phyloP scores from a whole-genome alignment of 2,113 vertebrate genomes.

The Gopherus evgoodei region DNA sequence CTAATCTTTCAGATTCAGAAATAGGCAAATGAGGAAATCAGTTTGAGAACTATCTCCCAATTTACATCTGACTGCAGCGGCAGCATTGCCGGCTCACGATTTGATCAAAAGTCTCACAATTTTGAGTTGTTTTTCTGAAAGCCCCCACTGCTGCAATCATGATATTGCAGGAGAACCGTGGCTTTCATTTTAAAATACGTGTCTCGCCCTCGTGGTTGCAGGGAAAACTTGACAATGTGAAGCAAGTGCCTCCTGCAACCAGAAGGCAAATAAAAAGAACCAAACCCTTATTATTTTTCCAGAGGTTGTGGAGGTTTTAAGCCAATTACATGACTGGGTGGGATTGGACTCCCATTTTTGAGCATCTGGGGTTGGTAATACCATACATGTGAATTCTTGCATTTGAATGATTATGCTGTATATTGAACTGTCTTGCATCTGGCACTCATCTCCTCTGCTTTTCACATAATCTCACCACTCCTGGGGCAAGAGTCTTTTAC shows the following conservation, averaged over 20 bases:
- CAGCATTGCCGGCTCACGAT: background rate
- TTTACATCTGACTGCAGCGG: background rate
- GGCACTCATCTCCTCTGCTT: background rate
- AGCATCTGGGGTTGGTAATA: background rate
- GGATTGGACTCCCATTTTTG: background rate
- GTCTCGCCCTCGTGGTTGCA: fast-evolving
- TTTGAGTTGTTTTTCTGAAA: background rate
- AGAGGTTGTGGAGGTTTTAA: background rate
- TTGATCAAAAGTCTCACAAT: background rate
- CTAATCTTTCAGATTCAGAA: background rate
- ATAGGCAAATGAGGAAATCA: background rate
- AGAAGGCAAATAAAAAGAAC: background rate
- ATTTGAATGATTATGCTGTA: background rate
- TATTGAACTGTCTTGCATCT: background rate
- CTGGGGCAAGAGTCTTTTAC: background rate
- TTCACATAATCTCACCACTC: background rate
- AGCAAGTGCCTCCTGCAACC: background rate
- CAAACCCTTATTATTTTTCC: background rate
- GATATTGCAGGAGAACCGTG: background rate
- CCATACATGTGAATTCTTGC: background rate
- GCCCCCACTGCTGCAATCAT: background rate
- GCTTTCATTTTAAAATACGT: background rate
- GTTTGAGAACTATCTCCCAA: background rate
- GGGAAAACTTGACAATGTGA: background rate
- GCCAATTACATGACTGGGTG: background rate